Conservation (phyloP, 2,797 vertebrate genomes). For the Merluccius polli region DNA sequence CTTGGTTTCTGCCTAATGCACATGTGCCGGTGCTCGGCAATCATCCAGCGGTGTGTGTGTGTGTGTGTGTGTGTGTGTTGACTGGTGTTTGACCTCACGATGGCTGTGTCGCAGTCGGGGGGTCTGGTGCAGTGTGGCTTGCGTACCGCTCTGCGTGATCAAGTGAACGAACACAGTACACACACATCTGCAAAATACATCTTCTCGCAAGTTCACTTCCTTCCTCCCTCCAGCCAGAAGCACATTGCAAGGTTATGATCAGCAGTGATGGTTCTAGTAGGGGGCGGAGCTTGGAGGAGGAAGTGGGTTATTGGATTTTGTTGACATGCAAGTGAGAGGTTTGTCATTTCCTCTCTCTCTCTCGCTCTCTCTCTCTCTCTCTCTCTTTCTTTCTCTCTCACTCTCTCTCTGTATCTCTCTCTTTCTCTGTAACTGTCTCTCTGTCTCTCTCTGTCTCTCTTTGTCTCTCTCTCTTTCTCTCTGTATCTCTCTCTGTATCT, state of each 20-base stretch:
- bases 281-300: neutral
- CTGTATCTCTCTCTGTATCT: no score
- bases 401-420: neutral
- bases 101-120: neutral
- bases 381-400: neutral
- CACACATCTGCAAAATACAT: neutral
- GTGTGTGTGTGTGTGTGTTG: neutral
- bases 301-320: neutral
- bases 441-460: no score
- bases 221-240: neutral
- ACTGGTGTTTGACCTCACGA: neutral
- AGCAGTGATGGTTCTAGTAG: neutral
- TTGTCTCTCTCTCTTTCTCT: no score
- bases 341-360: conserved; percentile 9
- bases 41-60: neutral
- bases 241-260: neutral
- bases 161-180: neutral
- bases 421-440: no score
- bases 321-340: neutral
- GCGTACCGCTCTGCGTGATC: neutral
- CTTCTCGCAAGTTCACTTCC: neutral
- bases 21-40: neutral
- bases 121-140: neutral
- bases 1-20: neutral
- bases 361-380: conserved; percentile 1